These are phyloP conservation scores for Anadara kagoshimensis DNA, from an alignment of 1,140 invertebrate species.

Conservation along the genomic window DNA sequence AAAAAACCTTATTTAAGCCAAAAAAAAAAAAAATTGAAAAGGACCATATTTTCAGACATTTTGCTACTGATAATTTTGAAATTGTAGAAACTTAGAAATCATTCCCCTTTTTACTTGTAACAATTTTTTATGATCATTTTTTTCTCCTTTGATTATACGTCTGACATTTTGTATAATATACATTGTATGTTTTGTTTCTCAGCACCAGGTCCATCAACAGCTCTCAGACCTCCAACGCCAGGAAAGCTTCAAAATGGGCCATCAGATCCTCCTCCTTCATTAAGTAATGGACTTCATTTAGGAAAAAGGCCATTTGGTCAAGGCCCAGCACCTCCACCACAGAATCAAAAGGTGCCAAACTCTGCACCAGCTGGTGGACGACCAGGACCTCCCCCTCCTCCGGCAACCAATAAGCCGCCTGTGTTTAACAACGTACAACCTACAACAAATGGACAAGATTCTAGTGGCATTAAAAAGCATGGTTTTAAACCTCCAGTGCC, in stretches of 20 bases:
- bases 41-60: too few relatives aligned
- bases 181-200: not conserved
- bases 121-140: too few relatives aligned
- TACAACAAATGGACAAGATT: too few relatives aligned
- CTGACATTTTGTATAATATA: not conserved
- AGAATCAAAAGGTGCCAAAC: conserved; percentile 7
- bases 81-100: too few relatives aligned
- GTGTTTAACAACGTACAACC: too few relatives aligned
- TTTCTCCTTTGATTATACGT: not conserved
- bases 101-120: too few relatives aligned
- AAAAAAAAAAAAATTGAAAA: too few relatives aligned
- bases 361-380: not conserved
- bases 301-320: not conserved
- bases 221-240: conserved; percentile 10
- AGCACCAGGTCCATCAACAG: conserved; percentile 3
- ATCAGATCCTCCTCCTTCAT: not conserved
- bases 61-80: too few relatives aligned
- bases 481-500: too few relatives aligned
- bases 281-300: conserved; percentile 6
- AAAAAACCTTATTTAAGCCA: too few relatives aligned
- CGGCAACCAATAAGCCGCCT: too few relatives aligned
- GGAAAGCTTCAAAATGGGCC: conserved; percentile 11
- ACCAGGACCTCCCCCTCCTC: conserved; percentile 11
- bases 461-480: too few relatives aligned
- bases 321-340: conserved; percentile 20